Evolutionary conservation across 2,888 invertebrate species (phyloP), one percentile per base, ranked within the genome.

Genomic region (Pandemis corylana): DNA sequence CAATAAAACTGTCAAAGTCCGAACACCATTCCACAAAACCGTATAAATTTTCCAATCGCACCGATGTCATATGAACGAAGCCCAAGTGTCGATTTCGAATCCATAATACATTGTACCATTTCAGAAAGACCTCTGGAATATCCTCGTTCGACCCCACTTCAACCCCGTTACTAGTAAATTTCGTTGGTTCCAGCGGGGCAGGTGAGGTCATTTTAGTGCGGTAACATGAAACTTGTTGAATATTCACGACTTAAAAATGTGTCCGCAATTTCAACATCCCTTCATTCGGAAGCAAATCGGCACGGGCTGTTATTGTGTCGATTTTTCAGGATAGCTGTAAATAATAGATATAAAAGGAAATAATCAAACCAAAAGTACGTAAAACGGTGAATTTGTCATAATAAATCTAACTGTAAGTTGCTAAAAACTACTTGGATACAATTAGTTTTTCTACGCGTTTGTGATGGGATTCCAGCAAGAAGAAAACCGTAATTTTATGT

Each of bases 231-330:
- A 56, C 66, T 67, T 62, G 70, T 63, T 71, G 71, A 71, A 75
- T 75, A 75, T 71, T 75, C 62, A 71, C 53, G 41, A 46, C 44
- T 67, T 46, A 75, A 75, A 75, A 67, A 75, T 75, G 66, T 70
- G 63, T 53, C 73, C 62, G 28, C 70, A 71, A 71, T 75, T 75
- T 63, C 62, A 63, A 71, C 66, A 36, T 13, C 65, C 61, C 51
- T 62, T 63, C 53, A 72, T 61, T 62, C 61, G 63, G 36, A 68
- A 61, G 49, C 4, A 51, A 66, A 70, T 46, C 64, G 69, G 51
- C 49, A 20, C 44, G 44, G 36, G 46, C 56, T 68, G 51, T 4
- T 36, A n/a, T 36, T 64, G n/a, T 68, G 41, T 61, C 49, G n/a
- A 64, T 20, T 49, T 72, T 59, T 51, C 41, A 65, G 12, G 59